Conservation (phyloP, 2,888 invertebrate genomes). For the Deilephila elpenor region DNA sequence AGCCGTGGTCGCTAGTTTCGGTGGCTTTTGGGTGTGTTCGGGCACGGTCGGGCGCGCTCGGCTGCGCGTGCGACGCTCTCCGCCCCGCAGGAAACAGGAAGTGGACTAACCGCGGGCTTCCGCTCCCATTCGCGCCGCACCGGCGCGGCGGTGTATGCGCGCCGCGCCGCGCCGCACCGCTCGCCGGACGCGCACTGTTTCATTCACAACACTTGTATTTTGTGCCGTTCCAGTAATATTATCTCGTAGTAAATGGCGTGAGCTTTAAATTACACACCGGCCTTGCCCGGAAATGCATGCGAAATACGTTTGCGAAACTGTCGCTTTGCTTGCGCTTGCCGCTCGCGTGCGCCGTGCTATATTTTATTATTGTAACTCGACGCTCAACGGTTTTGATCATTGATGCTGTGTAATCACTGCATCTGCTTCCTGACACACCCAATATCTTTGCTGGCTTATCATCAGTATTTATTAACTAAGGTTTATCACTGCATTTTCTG, state of each 20-base stretch:
- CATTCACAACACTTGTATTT: constrained; percentile 74
- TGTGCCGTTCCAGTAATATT: constrained; percentile 69
- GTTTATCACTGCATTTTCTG: no score
- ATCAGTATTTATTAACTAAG: not conserved
- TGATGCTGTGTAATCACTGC: not conserved
- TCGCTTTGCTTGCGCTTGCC: constrained; percentile 29
- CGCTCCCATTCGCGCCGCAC: constrained; percentile 81
- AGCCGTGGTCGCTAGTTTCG: constrained; percentile 1
- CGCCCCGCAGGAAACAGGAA: constrained; percentile 84
- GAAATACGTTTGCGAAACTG: constrained; percentile 52
- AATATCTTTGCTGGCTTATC: not conserved
- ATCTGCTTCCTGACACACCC: not conserved
- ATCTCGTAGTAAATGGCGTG: constrained; percentile 51
- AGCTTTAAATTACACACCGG: constrained; percentile 52
- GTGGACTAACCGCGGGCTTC: constrained; percentile 84
- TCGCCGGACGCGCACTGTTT: constrained; percentile 75
- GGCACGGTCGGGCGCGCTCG: constrained; percentile 66
- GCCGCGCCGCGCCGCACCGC: constrained; percentile 40
- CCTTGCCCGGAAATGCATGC: constrained; percentile 51
- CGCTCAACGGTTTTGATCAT: constrained; percentile 9
- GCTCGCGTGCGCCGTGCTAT: constrained; percentile 11
- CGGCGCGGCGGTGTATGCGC: constrained; percentile 39
- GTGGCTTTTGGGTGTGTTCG: constrained; percentile 52
- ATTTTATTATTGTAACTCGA: constrained; percentile 23
- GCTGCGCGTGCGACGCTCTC: constrained; percentile 73